Evolutionary conservation across 2,797 vertebrate genomes (phyloP).

Genomic region (Enteromius argenteus): DNA sequence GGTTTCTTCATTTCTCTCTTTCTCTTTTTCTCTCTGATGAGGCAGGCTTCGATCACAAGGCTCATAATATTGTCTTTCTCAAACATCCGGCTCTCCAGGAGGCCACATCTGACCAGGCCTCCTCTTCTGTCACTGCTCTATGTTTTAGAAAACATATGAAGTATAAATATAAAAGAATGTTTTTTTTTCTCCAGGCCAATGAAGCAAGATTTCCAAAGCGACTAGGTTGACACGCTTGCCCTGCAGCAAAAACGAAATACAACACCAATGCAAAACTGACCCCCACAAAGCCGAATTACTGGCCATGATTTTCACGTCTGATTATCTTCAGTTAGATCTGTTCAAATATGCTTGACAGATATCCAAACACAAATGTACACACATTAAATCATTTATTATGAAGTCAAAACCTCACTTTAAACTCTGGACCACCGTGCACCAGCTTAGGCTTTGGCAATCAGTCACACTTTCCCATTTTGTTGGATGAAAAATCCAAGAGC

Average conservation of each 20-base stretch:
- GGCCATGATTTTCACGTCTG: slow-evolving; percentile 75
- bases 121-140: slow-evolving; percentile 51
- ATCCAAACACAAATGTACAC: slow-evolving; percentile 55
- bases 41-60: slow-evolving; percentile 69
- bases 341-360: slow-evolving; percentile 69
- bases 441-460: background rate
- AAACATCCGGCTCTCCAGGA: slow-evolving; percentile 77
- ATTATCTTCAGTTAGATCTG: slow-evolving; percentile 74
- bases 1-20: slow-evolving; percentile 59
- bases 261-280: slow-evolving; percentile 69
- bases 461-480: slow-evolving; percentile 18
- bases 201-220: slow-evolving; percentile 63
- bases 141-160: slow-evolving; percentile 53
- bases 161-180: slow-evolving; percentile 71
- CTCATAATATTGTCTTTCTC: slow-evolving; percentile 73
- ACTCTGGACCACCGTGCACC: background rate
- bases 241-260: slow-evolving; percentile 71
- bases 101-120: slow-evolving; percentile 64
- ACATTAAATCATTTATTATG: slow-evolving; percentile 33
- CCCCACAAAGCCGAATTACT: slow-evolving; percentile 64
- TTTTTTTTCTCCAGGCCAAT: slow-evolving; percentile 18
- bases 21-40: slow-evolving; percentile 55
- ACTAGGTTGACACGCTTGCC: slow-evolving; percentile 66
- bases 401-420: slow-evolving; percentile 8
- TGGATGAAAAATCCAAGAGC: slow-evolving; percentile 8